Evolutionary conservation across 2,888 invertebrate species (phyloP).

Genomic region (Salticus scenicus): DNA sequence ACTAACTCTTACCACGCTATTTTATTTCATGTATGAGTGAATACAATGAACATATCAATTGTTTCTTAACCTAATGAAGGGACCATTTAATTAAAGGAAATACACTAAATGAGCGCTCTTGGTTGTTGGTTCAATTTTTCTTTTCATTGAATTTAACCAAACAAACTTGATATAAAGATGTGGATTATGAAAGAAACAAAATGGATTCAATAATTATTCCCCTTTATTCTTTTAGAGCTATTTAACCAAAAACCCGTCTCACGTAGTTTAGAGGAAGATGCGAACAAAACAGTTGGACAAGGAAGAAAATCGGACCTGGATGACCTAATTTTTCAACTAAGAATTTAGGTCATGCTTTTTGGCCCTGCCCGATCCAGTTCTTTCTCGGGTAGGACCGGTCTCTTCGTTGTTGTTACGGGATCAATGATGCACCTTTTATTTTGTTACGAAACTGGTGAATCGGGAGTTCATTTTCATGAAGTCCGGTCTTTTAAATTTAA

Average conservation of each 20-base stretch:
- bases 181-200: too few species aligned
- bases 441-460: constrained; percentile 33
- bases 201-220: too few species aligned
- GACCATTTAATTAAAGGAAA: too few species aligned
- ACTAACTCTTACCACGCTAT: too few species aligned
- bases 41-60: too few species aligned
- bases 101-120: too few species aligned
- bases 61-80: too few species aligned
- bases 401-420: constrained; percentile 30
- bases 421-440: constrained; percentile 50
- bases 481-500: background rate
- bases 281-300: constrained; percentile 7
- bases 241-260: constrained; percentile 3
- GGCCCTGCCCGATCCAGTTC: constrained; percentile 64
- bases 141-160: too few species aligned
- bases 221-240: too few species aligned
- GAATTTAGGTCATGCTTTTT: constrained; percentile 59
- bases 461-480: background rate
- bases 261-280: constrained; percentile 55
- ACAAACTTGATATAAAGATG: too few species aligned
- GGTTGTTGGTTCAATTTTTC: too few species aligned
- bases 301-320: constrained; percentile 25
- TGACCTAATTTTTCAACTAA: constrained; percentile 51
- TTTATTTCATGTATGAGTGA: too few species aligned
- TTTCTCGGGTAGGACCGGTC: constrained; percentile 45